Evolutionary conservation across 2,113 vertebrate genomes (phyloP), one percentile per base, ranked within the genome.

Genomic region (Notarius quadriscutis): DNA sequence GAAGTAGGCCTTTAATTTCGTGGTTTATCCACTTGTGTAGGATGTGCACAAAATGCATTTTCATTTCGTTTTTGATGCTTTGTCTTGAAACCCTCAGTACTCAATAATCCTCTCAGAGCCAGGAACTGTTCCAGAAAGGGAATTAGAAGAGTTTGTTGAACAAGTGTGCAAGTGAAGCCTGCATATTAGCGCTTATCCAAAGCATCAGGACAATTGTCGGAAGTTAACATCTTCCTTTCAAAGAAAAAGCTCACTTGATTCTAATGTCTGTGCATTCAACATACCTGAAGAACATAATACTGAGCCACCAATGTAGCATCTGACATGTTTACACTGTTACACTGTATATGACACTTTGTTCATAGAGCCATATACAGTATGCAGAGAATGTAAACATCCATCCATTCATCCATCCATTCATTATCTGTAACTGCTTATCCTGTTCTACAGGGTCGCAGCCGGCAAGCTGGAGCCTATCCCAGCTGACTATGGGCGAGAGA

Each of bases 111-210:
- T 87, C 91, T 93, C 89, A 92, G 91, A 93, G 87, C 67, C 88
- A 71, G 87, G 82, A 87, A 90, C 88, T 91, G 90, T 93, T 92
- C 91, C 92, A 92, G 90, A 90, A 92, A 89, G 84, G 84, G 89
- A 90, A 85, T 93, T 90, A 92, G 89, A 79, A 84, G 78, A 83
- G 87, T 86, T 90, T 91, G 89, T 9, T 77, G 85, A 62, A 84
- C 48, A 15, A 88, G 83, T 53, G 77, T 82, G 84, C 87, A 88
- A 41, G 81, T 77, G 80, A 69, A 81, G 78, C 74, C 51, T 82
- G 51, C 15, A 86, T 86, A 93, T 94, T 93, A 92, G 92, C 91
- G 93, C 94, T 92, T 92, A 94, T 94, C 88, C 89, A 78, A 48
- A 89, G 92, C 91, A 55, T 79, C 67, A 75, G 88, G 85, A 48